Evolutionary conservation across 2,797 vertebrate genomes (phyloP).

Genomic region (Macrochelys suwanniensis): DNA sequence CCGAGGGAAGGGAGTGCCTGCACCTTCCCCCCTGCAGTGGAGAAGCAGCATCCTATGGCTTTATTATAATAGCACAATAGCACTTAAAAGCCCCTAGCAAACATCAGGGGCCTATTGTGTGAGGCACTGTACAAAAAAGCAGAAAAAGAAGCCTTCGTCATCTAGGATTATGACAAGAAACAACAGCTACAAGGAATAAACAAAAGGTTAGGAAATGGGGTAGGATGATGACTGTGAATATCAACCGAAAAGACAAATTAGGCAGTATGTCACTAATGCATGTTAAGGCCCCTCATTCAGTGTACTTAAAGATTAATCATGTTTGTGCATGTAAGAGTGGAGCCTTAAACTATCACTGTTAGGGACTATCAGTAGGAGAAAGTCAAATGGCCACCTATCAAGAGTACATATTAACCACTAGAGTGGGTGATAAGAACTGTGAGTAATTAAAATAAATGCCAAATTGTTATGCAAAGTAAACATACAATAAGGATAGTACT

Average conservation of each 20-base stretch:
- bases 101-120: background rate
- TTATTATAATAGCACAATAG: background rate
- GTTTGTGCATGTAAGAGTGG: background rate
- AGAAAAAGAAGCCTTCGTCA: background rate
- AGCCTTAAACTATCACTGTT: background rate
- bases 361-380: background rate
- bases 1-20: accelerated
- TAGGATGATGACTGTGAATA: background rate
- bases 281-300: background rate
- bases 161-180: background rate
- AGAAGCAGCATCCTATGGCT: background rate
- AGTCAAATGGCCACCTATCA: background rate
- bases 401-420: background rate
- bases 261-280: background rate
- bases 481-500: background rate
- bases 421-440: background rate
- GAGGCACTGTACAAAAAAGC: background rate
- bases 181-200: background rate
- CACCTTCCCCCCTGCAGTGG: accelerated
- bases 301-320: background rate
- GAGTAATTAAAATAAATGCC: background rate
- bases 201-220: background rate
- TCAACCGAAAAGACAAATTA: background rate
- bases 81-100: background rate
- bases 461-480: background rate